Evolutionary conservation across 2,113 vertebrate species (phyloP), one percentile per base, ranked within the genome.

Genomic region (Equus przewalskii): DNA sequence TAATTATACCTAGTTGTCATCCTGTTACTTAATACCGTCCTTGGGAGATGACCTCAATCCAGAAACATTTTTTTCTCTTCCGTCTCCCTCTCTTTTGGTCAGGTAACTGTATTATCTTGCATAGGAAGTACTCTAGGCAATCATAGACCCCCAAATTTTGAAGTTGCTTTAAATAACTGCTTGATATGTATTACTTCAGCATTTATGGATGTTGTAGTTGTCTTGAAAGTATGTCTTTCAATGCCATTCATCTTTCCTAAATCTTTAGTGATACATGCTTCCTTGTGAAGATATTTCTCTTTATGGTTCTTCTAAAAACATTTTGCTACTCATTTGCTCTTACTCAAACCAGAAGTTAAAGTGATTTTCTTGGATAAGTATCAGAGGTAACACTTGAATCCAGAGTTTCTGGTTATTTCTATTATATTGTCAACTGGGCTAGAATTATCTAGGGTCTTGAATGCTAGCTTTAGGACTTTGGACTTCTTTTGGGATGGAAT

Each of bases 311-410:
- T 93, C 58, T 93, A 54, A 96, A 93, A 62, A 82, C 21, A 33
- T 76, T 92, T 97, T 84, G 76, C 33, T 91, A 51, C 5, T 95
- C 22, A 46, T 22, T 85, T 87, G 54, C 4, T 81, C 21, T 88
- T 95, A 70, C 60, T 95, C 36, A 97, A 87, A 90, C 16, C 24
- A 88, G 70, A 92, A 96, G 58, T 88, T 97, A 97, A 97, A 97
- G 30, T 96, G 46, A 95, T 46, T 91, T 95, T 15, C 30, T 96
- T 97, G 64, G 70, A 7, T 88, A 72, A 87, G 46, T 87, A 18
- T 98, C 60, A 91, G 69, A 64, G 70, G 22, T 94, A 72, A 83
- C 76, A 56, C 41, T 83, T 88, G 51, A 94, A 83, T 89, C n/a
- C n/a, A 89, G 85, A 89, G 60, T 80, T 96, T 87, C 85, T 96